Evolutionary conservation across 2,797 vertebrate genomes (phyloP).

Genomic region (Pseudochirops corinnae): DNA sequence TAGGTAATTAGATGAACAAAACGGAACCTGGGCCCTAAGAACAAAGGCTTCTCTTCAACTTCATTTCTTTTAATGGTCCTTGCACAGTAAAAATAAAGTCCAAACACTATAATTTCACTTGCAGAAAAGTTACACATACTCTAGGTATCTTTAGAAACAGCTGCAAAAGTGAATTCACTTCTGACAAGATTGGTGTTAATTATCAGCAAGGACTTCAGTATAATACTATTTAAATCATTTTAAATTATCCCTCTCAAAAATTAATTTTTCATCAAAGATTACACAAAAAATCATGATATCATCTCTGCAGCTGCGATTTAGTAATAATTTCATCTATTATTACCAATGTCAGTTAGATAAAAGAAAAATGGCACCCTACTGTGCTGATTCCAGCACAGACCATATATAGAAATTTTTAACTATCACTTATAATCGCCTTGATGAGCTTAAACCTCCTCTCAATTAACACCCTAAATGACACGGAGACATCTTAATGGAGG

Average conservation of each 20-base stretch:
- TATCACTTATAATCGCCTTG: conserved; percentile 97
- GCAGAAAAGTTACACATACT: conserved; percentile 87
- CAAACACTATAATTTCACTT: conserved; percentile 86
- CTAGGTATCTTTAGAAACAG: conserved; percentile 89
- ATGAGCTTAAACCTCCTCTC: conserved; percentile 96
- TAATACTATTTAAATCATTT: conserved; percentile 92
- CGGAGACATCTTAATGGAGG: conserved; percentile 93
- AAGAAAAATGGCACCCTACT: conserved; percentile 92
- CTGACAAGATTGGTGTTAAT: conserved; percentile 91
- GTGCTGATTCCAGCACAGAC: conserved; percentile 92
- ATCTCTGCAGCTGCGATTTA: conserved; percentile 93
- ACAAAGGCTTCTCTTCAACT: conserved; percentile 83
- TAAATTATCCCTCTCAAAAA: conserved; percentile 92
- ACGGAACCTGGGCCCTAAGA: conserved; percentile 75
- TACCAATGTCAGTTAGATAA: conserved; percentile 94
- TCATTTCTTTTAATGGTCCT: conserved; percentile 83
- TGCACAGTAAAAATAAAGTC: conserved; percentile 86
- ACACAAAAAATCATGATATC: conserved; percentile 94
- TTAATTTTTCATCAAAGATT: conserved; percentile 90
- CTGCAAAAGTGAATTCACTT: conserved; percentile 89
- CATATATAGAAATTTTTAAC: conserved; percentile 95
- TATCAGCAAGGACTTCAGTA: conserved; percentile 88
- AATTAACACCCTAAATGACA: conserved; percentile 97
- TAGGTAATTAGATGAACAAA: conserved; percentile 72
- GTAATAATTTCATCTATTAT: conserved; percentile 95